Conservation (phyloP, 1,140 invertebrate genomes). For the Saccostrea echinata region DNA sequence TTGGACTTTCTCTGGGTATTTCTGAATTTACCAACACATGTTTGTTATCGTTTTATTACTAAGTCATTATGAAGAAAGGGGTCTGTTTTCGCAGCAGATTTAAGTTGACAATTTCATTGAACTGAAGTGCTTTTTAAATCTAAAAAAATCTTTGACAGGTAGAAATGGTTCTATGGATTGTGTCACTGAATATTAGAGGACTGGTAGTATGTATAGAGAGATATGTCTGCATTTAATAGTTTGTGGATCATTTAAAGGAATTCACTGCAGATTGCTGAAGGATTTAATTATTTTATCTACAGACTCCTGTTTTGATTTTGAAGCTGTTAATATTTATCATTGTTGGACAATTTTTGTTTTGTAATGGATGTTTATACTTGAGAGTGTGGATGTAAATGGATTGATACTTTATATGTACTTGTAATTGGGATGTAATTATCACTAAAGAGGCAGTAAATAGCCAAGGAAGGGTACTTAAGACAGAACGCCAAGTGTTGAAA, state of each 20-base stretch:
- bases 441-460: background rate
- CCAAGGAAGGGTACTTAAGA: background rate
- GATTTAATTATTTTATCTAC: background rate
- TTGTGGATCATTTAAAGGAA: background rate
- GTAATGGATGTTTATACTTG: background rate
- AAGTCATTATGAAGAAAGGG: background rate
- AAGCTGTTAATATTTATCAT: background rate
- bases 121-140: constrained; percentile 20
- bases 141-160: background rate
- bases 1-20: background rate
- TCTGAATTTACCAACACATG: background rate
- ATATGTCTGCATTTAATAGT: no score
- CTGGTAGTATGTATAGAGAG: background rate
- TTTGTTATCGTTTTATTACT: background rate
- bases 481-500: background rate
- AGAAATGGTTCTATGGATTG: background rate
- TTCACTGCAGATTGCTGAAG: background rate
- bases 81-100: background rate
- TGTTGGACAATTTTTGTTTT: background rate
- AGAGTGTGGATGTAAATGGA: background rate
- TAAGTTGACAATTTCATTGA: constrained; percentile 15
- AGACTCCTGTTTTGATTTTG: background rate
- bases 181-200: background rate
- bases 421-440: background rate
- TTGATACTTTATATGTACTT: background rate